These are phyloP conservation scores for Lepidocyrtinus sp. DNA, from an alignment of 2,888 invertebrate genomes.

Conservation along the genomic window DNA sequence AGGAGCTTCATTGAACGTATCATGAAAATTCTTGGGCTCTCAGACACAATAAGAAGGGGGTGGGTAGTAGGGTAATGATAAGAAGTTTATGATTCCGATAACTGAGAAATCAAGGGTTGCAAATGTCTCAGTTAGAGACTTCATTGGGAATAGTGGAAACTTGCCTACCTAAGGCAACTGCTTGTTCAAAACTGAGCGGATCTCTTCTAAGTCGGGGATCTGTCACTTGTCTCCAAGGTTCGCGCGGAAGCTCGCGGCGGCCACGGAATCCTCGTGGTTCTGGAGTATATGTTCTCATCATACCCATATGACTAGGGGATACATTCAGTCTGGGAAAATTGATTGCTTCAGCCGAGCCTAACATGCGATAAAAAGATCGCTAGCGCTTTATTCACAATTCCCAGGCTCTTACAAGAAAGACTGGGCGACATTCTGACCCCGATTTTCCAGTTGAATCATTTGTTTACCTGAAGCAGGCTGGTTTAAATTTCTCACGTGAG, in stretches of 20 bases:
- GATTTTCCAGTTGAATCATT: conserved; percentile 59
- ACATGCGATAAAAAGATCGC: conserved; percentile 52
- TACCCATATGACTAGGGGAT: conserved; percentile 64
- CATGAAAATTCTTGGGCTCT: conserved; percentile 53
- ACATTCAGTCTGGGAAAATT: conserved; percentile 69
- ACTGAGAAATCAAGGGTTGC: conserved; percentile 57
- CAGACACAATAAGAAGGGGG: conserved; percentile 25
- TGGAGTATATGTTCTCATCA: conserved; percentile 67
- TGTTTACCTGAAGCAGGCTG: conserved; percentile 66
- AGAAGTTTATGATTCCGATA: conserved; percentile 40
- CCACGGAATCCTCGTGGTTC: conserved; percentile 64
- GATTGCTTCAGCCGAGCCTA: conserved; percentile 69
- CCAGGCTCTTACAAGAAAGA: conserved; percentile 53
- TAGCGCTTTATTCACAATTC: conserved; percentile 34
- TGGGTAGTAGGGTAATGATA: conserved; percentile 19
- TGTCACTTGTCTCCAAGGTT: conserved; percentile 68
- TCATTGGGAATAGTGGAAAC: conserved; percentile 53
- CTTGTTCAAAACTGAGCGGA: conserved; percentile 70
- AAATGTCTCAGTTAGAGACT: conserved; percentile 48
- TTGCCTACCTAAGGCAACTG: conserved; percentile 69
- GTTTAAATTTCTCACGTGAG: conserved; percentile 63
- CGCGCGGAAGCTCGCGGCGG: conserved; percentile 68
- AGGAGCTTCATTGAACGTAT: conserved; percentile 33
- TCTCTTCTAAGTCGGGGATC: conserved; percentile 68
- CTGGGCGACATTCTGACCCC: conserved; percentile 59